These are phyloP conservation scores for Brachylomia viminalis DNA, from an alignment of 2,888 invertebrate species.

Conservation along the genomic window DNA sequence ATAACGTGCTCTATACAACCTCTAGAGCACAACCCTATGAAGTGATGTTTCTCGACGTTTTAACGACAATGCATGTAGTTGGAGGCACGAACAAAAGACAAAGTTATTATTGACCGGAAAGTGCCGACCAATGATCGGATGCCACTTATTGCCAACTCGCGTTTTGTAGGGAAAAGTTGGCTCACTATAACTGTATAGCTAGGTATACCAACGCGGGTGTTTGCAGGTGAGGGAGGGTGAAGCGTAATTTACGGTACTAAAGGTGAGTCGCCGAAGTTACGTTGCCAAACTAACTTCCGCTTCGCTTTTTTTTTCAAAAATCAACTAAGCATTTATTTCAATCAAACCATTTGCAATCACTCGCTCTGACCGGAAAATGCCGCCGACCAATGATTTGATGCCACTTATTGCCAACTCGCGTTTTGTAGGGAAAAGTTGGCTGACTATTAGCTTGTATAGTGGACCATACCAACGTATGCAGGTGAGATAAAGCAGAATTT, in stretches of 20 bases:
- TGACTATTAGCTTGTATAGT: not conserved
- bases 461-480: no score
- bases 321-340: no score
- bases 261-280: not conserved
- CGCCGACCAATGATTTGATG: constrained; percentile 53
- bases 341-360: no score
- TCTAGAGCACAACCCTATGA: constrained; percentile 29
- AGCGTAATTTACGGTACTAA: not conserved
- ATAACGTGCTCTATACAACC: not conserved
- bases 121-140: constrained; percentile 52
- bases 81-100: constrained; percentile 54
- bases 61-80: constrained; percentile 61
- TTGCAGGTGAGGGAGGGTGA: not conserved
- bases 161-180: constrained; percentile 20
- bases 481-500: no score
- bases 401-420: constrained; percentile 27
- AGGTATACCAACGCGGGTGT: not conserved
- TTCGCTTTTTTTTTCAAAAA: no score
- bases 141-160: constrained; percentile 28
- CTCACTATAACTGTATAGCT: not conserved
- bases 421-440: constrained; percentile 22
- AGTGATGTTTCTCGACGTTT: constrained; percentile 44
- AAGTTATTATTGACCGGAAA: constrained; percentile 59
- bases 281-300: no score
- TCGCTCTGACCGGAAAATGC: constrained; percentile 48